A percentile compares a stretch with the other conserved stretches of the same genome.
phyloP scores from a whole-genome alignment of 2,888 invertebrate genomes.

The Stictocephala bisonia region DNA sequence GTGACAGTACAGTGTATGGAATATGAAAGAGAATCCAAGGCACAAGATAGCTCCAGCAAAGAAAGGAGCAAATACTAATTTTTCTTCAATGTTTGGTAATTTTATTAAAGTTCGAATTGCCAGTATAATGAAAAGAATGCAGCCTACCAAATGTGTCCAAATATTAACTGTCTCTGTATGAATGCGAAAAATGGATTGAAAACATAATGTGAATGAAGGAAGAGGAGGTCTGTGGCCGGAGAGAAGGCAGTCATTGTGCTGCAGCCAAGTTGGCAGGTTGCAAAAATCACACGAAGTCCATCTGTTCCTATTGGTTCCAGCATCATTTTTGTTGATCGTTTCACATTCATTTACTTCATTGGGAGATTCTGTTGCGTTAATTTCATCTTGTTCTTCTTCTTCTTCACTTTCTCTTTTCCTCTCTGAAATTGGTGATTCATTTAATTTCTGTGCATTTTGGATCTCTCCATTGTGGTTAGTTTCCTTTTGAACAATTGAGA shows the following conservation, averaged over 20 bases:
- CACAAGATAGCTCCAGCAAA: slow-evolving; percentile 96
- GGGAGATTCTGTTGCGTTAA: not conserved
- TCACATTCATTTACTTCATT: not conserved
- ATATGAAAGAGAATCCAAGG: slow-evolving; percentile 94
- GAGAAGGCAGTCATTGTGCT: slow-evolving; percentile 96
- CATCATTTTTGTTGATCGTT: not conserved
- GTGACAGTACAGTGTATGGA: slow-evolving; percentile 98
- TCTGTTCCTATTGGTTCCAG: slow-evolving; percentile 61
- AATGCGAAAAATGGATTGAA: slow-evolving; percentile 95
- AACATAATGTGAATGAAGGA: slow-evolving; percentile 94
- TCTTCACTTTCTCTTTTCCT: not conserved
- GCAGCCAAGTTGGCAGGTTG: slow-evolving; percentile 93
- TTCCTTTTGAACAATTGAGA: too few relatives aligned
- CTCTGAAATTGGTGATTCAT: too few relatives aligned
- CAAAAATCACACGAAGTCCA: slow-evolving; percentile 95
- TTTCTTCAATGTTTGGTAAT: slow-evolving; percentile 89
- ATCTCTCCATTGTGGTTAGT: too few relatives aligned
- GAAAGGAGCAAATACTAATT: slow-evolving; percentile 93
- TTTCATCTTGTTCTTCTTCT: not conserved
- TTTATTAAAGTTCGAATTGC: slow-evolving; percentile 87
- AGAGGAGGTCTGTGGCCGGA: slow-evolving; percentile 95
- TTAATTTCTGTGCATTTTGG: too few relatives aligned
- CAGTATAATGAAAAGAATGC: slow-evolving; percentile 84
- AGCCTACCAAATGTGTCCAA: slow-evolving; percentile 94
- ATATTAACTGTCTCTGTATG: slow-evolving; percentile 99